Evolutionary conservation across 2,797 vertebrate genomes (phyloP), one percentile per base, ranked within the genome.

Genomic region (Rhodeus uyekii): DNA sequence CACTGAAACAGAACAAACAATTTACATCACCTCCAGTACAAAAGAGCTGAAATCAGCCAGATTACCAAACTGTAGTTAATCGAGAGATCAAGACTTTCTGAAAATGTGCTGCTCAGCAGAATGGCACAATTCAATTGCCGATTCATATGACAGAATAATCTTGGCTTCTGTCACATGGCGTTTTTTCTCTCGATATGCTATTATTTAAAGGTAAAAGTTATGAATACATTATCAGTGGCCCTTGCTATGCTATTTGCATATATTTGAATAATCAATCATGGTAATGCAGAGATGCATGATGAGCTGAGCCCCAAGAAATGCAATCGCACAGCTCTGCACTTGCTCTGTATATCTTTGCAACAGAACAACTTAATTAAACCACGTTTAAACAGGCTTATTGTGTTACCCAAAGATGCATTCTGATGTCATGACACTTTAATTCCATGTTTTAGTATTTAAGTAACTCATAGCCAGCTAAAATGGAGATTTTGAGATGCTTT

Each of bases 181-280:
- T 69, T 58, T 74, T 79, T 42, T 12, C 16, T 34, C 22, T 65
- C 8, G 34, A 58, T 58, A 44, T 34, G 53, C 3, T 36, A 24
- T 32, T 71, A 60, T 60, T 58, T 69, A 71, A 42, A 69, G 38
- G 36, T 79, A 34, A 69, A 42, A 10, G 36, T 71, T 58, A 16
- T 60, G 65, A 71, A 71, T 71, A 80, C 14, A 71, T 71, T 46
- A 60, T 61, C 53, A 60, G 14, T 34, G 22, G 16, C 22, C 19
- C n/a, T 42, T 71, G 38, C 18, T 80, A 38, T 71, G 64, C 18
- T 68, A 32, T 78, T 42, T 55, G 10, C 64, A 22, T 80, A 16
- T 4, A 60, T 61, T 34, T 69, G 27, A 42, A 68, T 58, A 79
- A 58, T 58, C 38, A 60, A 34, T 79, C 64, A 32, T 32, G 61